phyloP scores from a whole-genome alignment of 2,888 invertebrate genomes.

The Morinoia aosen region DNA sequence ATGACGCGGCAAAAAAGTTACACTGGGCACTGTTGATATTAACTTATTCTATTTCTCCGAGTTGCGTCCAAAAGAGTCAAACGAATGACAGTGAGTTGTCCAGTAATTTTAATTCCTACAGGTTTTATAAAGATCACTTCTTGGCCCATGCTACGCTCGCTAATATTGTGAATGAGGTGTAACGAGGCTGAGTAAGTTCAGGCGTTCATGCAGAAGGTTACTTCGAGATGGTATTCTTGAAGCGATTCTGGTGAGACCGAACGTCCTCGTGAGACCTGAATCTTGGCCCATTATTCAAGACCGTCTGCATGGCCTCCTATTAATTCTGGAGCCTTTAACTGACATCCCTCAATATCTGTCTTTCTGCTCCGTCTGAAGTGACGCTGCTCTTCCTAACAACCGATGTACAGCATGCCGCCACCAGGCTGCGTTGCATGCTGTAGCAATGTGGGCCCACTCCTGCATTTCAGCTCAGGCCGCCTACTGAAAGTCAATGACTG shows the following conservation, averaged over 20 bases:
- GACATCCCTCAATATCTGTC: constrained; percentile 37
- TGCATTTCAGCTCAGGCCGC: background rate
- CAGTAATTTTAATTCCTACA: background rate
- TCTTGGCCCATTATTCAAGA: constrained; percentile 3
- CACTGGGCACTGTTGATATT: no score
- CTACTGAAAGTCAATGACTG: background rate
- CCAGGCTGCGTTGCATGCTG: background rate
- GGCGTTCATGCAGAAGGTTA: background rate
- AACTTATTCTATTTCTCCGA: no score
- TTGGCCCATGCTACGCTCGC: background rate
- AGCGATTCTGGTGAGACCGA: background rate
- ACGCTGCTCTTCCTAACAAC: background rate
- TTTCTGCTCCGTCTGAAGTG: background rate
- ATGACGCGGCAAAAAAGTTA: no score
- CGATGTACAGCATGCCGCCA: background rate
- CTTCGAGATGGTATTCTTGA: background rate
- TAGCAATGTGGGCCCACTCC: background rate
- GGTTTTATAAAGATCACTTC: background rate
- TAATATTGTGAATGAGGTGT: background rate
- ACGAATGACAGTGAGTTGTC: background rate
- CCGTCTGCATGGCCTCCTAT: background rate
- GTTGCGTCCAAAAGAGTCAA: no score
- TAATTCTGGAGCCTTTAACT: constrained; percentile 25
- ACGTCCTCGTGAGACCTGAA: background rate
- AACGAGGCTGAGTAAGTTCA: background rate